Evolutionary conservation across 2,113 vertebrate genomes (phyloP).

Genomic region (Nothoprocta perdicaria): DNA sequence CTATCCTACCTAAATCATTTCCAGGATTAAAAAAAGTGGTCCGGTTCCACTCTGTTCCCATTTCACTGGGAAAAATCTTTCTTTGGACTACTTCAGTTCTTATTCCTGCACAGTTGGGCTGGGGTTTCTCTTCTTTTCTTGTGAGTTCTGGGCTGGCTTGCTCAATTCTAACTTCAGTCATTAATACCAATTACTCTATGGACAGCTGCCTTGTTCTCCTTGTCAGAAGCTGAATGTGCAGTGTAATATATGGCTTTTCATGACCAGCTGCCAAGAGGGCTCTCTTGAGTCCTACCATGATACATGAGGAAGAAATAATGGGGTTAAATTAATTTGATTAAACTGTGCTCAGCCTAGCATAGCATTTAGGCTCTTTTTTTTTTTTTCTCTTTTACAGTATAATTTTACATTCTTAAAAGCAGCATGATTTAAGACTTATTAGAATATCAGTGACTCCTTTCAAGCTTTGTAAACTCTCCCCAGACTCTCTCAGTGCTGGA

Average conservation of each 20-base stretch:
- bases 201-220: conserved; percentile 53
- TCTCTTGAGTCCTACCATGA: conserved; percentile 37
- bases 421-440: conserved; percentile 4
- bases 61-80: not conserved
- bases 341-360: not conserved
- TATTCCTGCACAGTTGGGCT: not conserved
- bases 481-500: not conserved
- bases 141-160: not conserved
- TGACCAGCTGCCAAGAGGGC: conserved; percentile 45
- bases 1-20: not conserved
- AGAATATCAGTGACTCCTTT: not conserved
- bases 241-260: conserved; percentile 13
- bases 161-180: conserved; percentile 34
- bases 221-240: conserved; percentile 31
- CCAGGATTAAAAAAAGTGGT: not conserved
- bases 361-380: conserved; percentile 38
- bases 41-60: not conserved
- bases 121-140: conserved; percentile 13
- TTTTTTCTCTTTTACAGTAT: conserved; percentile 2
- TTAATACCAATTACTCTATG: conserved; percentile 58
- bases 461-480: not conserved
- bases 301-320: conserved; percentile 19
- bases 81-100: not conserved
- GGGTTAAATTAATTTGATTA: conserved; percentile 63
- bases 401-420: conserved; percentile 15